Conservation (phyloP, 2,113 vertebrate species). For the Ondatra zibethicus region DNA sequence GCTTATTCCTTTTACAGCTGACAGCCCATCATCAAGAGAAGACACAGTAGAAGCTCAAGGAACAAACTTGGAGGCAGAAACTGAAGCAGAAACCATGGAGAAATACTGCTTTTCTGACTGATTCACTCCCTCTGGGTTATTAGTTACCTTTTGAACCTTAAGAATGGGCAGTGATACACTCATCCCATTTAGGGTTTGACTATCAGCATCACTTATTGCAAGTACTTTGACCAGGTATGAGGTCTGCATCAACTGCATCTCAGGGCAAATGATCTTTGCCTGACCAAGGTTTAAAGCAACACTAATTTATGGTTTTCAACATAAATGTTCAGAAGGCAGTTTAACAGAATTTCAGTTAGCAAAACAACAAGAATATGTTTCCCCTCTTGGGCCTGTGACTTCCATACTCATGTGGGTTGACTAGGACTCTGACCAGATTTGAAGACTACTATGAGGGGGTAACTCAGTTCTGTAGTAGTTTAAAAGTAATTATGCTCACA, state of each 20-base stretch:
- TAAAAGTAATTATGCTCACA: not conserved
- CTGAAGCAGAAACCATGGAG: too few relatives aligned
- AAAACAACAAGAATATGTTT: not conserved
- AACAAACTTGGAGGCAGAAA: too few relatives aligned
- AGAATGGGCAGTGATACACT: not conserved
- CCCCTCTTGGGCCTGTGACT: not conserved
- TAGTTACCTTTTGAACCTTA: too few relatives aligned
- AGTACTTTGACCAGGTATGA: not conserved
- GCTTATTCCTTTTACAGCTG: too few relatives aligned
- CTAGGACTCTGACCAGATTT: not conserved
- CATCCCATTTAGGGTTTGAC: not conserved
- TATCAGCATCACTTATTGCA: not conserved
- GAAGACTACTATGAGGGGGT: not conserved
- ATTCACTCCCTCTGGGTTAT: too few relatives aligned
- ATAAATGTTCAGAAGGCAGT: not conserved
- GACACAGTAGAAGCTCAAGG: too few relatives aligned
- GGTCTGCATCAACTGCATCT: not conserved
- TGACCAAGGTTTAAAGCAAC: not conserved
- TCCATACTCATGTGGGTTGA: too few relatives aligned
- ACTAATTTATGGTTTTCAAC: not conserved
- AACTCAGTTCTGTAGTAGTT: not conserved
- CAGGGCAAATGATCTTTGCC: not conserved
- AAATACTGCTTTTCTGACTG: too few relatives aligned
- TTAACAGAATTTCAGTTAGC: not conserved
- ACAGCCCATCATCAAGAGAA: too few relatives aligned